Base-by-base conservation (phyloP, 2,113 vertebrate species). In the Hypanus sabinus region DNA sequence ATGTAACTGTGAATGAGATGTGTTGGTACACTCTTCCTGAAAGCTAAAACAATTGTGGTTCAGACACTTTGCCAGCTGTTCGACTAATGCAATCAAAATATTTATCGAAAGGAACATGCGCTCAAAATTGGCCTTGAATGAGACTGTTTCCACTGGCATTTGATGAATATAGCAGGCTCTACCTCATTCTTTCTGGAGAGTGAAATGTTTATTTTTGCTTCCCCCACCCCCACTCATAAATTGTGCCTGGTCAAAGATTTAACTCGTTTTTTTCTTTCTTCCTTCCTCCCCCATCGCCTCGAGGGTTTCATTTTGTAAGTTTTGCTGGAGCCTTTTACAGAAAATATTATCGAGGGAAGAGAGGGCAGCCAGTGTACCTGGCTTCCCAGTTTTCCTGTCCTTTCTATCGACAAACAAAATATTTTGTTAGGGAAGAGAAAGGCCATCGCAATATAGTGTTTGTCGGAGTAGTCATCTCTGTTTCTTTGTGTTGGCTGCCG, bases 371-470 rank as follows among this genome's bases (percentile, higher is more conserved):
- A 93, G 91, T 71, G 70, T 46, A 38, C 70, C 46, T 27, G 68
- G 36, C 36, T 71, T 90, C 57, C 30, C 85, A 65, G 85, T 90
- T 90, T 65, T 30, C 60, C 85, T 18, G 60, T 95, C 94, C 94
- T 65, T 94, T n/a, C 94, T 94, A 94, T 79, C 79, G 62, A 46
- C 94, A 95, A 94, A 94, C 94, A 93, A 95, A 95, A 95, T 95
- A 95, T 95, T 95, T 94, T 77, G 94, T 94, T 80, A 87, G 73
- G 91, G 70, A 68, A 88, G 76, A 95, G 94, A 94, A 95, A 92
- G 94, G 94, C 90, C 94, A 95, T 79, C 94, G 95, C 94, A 95
- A 95, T 83, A 93, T 94, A 94, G 90, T 95, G 94, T 96, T 88
- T 87, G 94, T 94, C 62, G n/a, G 95, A 36, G 91, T 46, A 93